Base-by-base conservation (phyloP, 2,113 vertebrate species). In the Atractosteus spatula region DNA sequence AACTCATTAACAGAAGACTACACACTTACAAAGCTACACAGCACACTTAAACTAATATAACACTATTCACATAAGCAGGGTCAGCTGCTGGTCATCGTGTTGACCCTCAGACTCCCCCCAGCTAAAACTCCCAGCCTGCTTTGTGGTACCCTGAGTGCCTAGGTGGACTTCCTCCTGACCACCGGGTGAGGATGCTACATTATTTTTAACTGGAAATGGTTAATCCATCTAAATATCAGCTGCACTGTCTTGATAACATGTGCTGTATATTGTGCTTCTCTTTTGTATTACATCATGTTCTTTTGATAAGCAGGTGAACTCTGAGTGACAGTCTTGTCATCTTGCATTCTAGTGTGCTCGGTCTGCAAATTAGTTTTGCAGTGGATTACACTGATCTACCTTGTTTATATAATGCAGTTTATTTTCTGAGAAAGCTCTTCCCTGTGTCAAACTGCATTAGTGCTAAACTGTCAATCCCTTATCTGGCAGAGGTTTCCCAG, bases 281-380 rank as follows among this genome's bases (percentile, higher is more conserved):
- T 41, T 4, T 63, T 63, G 41, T 44, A 43, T 4, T 66, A 41
- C 41, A 13, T 44, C 64, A 8, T 44, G 41, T 42, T 41, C 11
- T 66, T 4, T 41, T 66, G 41, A 43, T 14, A 66, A 3, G 12
- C 41, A 43, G 8, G 3, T 66, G 17, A 66, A 66, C 64, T 42
- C 43, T 68, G 66, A 73, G 14, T 73, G 75, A 69, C 66, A 76
- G 62, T 57, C 62, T 8, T 69, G 66, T 72, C 75, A 76, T 65
- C 61, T 59, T 10, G 55, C 54, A 51, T 65, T 69, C 59, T 56
- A 12, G 67, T 43, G 41, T 44, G 47, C 59, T 55, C 67, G 44
- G 62, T 75, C 74, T 56, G 54, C 56, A 75, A 75, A 75, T 75
- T 75, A 69, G 69, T 51, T 75, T 75, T 71, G 63, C 62, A 71